Evolutionary conservation across 2,888 invertebrate species (phyloP).

Genomic region (Chironomus riparius): DNA sequence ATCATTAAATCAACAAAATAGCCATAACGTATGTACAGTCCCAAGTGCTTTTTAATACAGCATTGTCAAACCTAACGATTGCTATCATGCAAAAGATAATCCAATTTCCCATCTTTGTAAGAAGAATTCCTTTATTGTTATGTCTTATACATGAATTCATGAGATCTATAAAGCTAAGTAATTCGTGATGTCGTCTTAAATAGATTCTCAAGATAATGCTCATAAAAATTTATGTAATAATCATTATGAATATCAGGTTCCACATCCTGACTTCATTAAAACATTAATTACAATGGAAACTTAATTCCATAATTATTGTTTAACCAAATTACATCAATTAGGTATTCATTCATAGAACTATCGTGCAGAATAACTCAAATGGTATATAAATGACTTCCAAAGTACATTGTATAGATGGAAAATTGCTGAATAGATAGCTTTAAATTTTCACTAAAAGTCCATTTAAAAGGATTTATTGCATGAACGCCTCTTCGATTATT

Average conservation of each 20-base stretch:
- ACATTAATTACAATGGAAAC: slow-evolving; percentile 1
- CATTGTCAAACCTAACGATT: neutral
- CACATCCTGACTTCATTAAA: neutral
- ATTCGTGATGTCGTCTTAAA: neutral
- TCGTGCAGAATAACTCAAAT: neutral
- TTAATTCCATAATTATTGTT: slow-evolving; percentile 1
- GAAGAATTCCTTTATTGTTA: neutral
- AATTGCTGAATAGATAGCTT: neutral
- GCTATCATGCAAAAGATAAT: neutral
- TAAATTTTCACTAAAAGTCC: neutral
- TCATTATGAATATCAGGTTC: neutral
- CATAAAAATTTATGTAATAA: neutral
- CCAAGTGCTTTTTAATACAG: neutral
- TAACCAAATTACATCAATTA: slow-evolving; percentile 4
- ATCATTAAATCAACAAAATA: too few species aligned
- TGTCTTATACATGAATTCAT: neutral
- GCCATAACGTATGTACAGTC: too few species aligned
- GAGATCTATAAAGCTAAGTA: neutral
- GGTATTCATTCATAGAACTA: neutral
- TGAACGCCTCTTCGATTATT: slow-evolving; percentile 1
- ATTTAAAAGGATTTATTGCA: slow-evolving; percentile 21
- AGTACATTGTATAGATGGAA: neutral
- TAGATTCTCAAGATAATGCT: neutral
- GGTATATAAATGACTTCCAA: neutral
- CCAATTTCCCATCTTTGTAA: neutral